phyloP scores from a whole-genome alignment of 2,888 invertebrate genomes.

The Cantharis rufa region DNA sequence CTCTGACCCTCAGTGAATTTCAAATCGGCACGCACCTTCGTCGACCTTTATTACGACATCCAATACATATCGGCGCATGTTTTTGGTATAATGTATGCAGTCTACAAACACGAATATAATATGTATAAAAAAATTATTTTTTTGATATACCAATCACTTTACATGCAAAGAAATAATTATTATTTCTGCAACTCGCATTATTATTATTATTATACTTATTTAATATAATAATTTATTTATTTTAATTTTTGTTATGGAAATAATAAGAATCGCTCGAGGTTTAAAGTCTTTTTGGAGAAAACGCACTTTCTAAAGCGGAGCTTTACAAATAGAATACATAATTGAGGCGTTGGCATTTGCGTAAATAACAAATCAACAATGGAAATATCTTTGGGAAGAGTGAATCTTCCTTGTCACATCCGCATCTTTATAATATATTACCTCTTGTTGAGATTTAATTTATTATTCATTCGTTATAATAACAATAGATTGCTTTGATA shows the following conservation, averaged over 20 bases:
- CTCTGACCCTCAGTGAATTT: constrained; percentile 10
- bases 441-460: constrained; percentile 8
- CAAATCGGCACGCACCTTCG: constrained; percentile 16
- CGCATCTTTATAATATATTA: constrained; percentile 11
- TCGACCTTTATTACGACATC: constrained; percentile 6
- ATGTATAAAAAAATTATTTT: not conserved
- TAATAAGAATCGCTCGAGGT: constrained; percentile 27
- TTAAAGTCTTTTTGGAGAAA: constrained; percentile 32
- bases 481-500: constrained; percentile 7
- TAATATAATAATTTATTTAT: not conserved
- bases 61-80: constrained; percentile 4
- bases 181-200: constrained; percentile 16
- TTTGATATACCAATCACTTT: constrained; percentile 14
- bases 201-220: not conserved
- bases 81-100: not conserved
- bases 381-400: constrained; percentile 31
- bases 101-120: not conserved
- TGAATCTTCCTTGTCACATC: constrained; percentile 12
- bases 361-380: constrained; percentile 40
- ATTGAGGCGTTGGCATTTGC: constrained; percentile 40
- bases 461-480: constrained; percentile 9
- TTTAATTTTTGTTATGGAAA: constrained; percentile 27
- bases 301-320: constrained; percentile 33
- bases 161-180: constrained; percentile 8
- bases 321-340: constrained; percentile 36